Evolutionary conservation across 2,888 invertebrate genomes (phyloP).

Genomic region (Nyleta sp.): DNA sequence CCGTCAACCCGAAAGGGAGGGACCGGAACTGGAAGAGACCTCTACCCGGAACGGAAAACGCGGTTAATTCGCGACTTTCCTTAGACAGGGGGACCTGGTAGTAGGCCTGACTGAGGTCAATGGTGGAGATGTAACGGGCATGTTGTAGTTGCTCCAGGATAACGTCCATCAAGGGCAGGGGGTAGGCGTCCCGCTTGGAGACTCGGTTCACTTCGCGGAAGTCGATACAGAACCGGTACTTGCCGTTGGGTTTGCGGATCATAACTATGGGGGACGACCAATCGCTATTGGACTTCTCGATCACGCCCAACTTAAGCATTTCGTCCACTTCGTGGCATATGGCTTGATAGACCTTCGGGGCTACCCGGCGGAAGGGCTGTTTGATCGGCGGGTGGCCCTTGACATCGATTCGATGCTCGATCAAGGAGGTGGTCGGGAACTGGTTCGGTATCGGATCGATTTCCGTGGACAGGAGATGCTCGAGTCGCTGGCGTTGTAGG

Average conservation of each 20-base stretch:
- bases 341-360: conserved; percentile 28
- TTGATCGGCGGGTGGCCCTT: conserved; percentile 17
- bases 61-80: conserved; percentile 58
- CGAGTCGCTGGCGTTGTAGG: too few species aligned
- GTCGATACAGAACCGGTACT: conserved; percentile 6
- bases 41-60: conserved; percentile 44
- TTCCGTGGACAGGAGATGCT: too few species aligned
- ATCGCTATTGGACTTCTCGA: conserved; percentile 58
- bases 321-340: conserved; percentile 69
- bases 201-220: conserved; percentile 58
- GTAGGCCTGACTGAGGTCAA: conserved; percentile 45
- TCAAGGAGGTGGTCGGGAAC: neutral
- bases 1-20: conserved; percentile 49
- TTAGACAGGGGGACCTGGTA: conserved; percentile 58
- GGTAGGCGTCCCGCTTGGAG: conserved; percentile 38
- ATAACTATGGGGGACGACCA: conserved; percentile 70
- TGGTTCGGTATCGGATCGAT: too few species aligned
- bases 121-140: conserved; percentile 53
- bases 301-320: conserved; percentile 71
- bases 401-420: conserved; percentile 7
- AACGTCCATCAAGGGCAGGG: conserved; percentile 7
- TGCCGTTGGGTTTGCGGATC: neutral
- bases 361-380: conserved; percentile 20
- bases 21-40: conserved; percentile 64
- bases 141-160: conserved; percentile 21